Conservation (phyloP, 2,797 vertebrate genomes). For the Miichthys miiuy region DNA sequence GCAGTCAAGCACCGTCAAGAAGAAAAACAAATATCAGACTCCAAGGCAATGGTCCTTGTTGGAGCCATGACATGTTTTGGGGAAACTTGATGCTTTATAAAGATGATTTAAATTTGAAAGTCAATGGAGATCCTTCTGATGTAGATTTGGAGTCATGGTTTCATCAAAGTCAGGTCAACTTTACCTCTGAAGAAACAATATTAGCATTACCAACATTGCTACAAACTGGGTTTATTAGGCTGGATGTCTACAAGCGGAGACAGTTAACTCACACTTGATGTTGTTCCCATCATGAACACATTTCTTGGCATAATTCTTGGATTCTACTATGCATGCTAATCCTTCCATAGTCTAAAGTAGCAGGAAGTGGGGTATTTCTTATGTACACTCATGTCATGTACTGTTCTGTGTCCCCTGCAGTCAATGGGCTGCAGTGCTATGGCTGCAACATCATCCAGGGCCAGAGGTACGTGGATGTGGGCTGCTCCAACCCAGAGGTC, state of each 20-base stretch:
- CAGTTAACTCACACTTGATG: background rate
- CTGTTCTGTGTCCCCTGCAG: conserved; percentile 69
- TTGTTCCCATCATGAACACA: background rate
- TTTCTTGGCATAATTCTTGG: background rate
- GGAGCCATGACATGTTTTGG: background rate
- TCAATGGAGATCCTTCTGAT: background rate
- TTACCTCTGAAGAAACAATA: background rate
- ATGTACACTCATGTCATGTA: background rate
- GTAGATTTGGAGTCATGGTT: background rate
- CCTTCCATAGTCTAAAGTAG: background rate
- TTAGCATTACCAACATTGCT: conserved; percentile 3
- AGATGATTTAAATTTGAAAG: conserved; percentile 1
- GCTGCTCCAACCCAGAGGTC: conserved; percentile 92
- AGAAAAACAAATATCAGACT: conserved; percentile 25
- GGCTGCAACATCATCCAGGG: conserved; percentile 93
- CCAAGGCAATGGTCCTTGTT: conserved; percentile 2
- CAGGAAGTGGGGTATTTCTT: background rate
- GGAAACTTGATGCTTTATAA: background rate
- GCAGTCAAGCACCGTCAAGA: background rate
- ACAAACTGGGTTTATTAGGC: background rate
- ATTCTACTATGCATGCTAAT: background rate
- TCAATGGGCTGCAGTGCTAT: conserved; percentile 90
- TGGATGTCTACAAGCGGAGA: background rate
- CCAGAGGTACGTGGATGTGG: conserved; percentile 89
- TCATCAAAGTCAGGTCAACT: background rate